A percentile compares a stretch with the other conserved stretches of the same genome.
Evolutionary conservation across 2,888 invertebrate genomes (phyloP).

Genomic region (Nomada fabriciana): DNA sequence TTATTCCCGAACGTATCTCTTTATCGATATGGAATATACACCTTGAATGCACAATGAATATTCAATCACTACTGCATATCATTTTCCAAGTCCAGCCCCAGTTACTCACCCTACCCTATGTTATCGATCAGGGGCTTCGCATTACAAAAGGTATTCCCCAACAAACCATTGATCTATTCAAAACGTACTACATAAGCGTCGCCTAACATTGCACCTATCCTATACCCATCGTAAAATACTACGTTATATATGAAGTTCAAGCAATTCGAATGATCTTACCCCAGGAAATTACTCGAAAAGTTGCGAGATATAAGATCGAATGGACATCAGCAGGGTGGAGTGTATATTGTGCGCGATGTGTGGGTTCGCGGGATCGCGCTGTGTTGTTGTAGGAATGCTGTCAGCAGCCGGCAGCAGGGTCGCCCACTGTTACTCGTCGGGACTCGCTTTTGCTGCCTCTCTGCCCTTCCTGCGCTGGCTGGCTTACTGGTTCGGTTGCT

Average conservation of each 20-base stretch:
- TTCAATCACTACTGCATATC: neutral
- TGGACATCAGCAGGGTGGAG: constrained; percentile 45
- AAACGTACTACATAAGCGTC: neutral
- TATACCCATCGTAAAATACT: neutral
- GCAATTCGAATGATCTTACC: neutral
- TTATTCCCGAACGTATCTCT: no score
- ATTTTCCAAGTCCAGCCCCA: constrained; percentile 12
- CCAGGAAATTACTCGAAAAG: constrained; percentile 34
- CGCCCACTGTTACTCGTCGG: constrained; percentile 78
- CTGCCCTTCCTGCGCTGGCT: constrained; percentile 64
- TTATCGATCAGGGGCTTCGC: constrained; percentile 21
- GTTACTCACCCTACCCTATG: constrained; percentile 29
- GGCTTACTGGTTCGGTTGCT: constrained; percentile 27
- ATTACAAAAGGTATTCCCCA: constrained; percentile 27
- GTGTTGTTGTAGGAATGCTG: constrained; percentile 79
- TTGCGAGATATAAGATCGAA: constrained; percentile 34
- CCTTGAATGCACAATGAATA: neutral
- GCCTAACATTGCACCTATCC: neutral
- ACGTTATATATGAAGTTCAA: neutral
- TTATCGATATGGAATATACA: no score
- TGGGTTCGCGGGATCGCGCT: constrained; percentile 71
- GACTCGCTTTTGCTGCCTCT: constrained; percentile 74
- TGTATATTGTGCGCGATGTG: constrained; percentile 69
- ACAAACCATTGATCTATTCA: constrained; percentile 5
- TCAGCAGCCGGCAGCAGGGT: constrained; percentile 78